phyloP scores from a whole-genome alignment of 2,113 vertebrate genomes.

The Formicarius rufipectus region DNA sequence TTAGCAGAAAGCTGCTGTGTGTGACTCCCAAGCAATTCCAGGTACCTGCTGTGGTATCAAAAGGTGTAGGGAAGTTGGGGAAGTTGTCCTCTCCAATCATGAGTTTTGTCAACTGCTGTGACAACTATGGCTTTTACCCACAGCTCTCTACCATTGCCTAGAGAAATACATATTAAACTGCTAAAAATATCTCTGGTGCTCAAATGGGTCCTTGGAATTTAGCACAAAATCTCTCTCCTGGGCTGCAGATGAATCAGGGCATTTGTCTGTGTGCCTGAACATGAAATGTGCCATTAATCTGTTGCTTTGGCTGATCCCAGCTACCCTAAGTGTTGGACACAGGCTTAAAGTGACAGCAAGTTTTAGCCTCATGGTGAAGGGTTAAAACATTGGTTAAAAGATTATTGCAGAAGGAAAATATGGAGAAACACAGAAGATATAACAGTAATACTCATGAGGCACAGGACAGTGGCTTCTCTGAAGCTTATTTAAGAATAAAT shows the following conservation, averaged over 20 bases:
- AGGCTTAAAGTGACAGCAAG: neutral
- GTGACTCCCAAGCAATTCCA: neutral
- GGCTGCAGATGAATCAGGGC: neutral
- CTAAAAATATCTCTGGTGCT: neutral
- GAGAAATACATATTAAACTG: neutral
- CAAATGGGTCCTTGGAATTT: neutral
- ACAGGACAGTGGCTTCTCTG: neutral
- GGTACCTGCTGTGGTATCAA: neutral
- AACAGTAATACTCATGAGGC: neutral
- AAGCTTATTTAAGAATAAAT: conserved; percentile 16
- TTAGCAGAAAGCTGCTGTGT: neutral
- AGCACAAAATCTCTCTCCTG: neutral
- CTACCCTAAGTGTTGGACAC: neutral
- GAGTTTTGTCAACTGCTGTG: neutral
- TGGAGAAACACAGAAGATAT: neutral
- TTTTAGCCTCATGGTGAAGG: neutral
- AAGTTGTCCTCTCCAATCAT: neutral
- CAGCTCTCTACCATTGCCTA: neutral
- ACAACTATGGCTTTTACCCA: neutral
- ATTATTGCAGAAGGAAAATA: neutral
- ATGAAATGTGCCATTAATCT: neutral
- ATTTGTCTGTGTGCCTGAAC: neutral
- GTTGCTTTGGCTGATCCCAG: neutral
- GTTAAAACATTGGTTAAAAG: neutral
- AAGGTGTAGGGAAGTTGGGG: neutral